Conservation (phyloP, 1,140 invertebrate species). For the Sarcophaga peregrina region DNA sequence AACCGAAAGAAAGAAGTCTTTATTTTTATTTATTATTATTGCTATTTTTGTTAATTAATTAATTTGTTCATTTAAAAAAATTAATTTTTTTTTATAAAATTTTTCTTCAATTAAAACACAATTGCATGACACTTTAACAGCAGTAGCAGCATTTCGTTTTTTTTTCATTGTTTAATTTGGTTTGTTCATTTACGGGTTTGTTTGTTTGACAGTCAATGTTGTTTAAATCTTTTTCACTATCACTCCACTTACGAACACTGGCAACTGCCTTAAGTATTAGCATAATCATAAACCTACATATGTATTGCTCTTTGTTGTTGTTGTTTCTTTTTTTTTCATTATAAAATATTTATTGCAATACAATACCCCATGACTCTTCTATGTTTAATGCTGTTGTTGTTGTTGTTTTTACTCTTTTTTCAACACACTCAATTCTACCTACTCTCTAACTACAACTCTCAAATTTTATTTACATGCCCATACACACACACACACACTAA, state of each 20-base stretch:
- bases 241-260: not conserved
- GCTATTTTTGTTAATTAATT: not conserved
- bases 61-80: not conserved
- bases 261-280: not conserved
- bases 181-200: not conserved
- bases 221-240: constrained; percentile 16
- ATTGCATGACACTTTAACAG: not conserved
- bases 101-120: constrained; percentile 31
- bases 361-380: not conserved
- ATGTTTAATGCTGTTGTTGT: too few relatives aligned
- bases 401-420: too few relatives aligned
- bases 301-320: not conserved
- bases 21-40: not conserved
- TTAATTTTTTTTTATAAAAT: not conserved
- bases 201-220: constrained; percentile 34
- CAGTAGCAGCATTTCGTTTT: too few relatives aligned
- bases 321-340: constrained; percentile 8
- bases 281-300: not conserved
- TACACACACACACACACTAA: not conserved
- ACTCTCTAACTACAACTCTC: not conserved
- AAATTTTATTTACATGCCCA: not conserved
- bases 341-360: constrained; percentile 8
- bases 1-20: not conserved
- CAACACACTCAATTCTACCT: not conserved
- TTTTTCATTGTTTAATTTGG: too few relatives aligned